Evolutionary conservation across 2,113 vertebrate genomes (phyloP).

Genomic region (Rhineura floridana): DNA sequence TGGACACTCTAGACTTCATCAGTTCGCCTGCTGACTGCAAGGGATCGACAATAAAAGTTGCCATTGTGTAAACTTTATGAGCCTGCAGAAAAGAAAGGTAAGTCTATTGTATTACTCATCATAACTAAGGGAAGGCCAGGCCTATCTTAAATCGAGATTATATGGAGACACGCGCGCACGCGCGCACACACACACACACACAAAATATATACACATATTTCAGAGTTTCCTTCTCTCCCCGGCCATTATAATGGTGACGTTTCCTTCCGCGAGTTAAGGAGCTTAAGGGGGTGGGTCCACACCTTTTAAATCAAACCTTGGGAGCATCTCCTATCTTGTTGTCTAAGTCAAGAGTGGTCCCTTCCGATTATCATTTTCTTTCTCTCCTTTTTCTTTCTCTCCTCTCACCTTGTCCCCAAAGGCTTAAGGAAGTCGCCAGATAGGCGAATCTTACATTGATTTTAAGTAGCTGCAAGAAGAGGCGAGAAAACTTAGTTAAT

Average conservation of each 20-base stretch:
- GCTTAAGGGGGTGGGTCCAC: background rate
- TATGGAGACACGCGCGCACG: background rate
- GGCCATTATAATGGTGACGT: too few species aligned
- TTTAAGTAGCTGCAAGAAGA: background rate
- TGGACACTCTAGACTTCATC: background rate
- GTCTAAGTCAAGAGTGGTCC: background rate
- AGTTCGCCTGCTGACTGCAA: background rate
- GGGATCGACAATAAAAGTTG: background rate
- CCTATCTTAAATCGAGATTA: background rate
- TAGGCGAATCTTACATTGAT: background rate
- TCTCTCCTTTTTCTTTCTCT: background rate
- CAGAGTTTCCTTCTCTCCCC: too few species aligned
- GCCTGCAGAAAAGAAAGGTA: constrained; percentile 30
- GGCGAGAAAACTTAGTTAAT: constrained; percentile 34
- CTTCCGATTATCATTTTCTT: background rate
- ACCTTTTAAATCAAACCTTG: background rate
- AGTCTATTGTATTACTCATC: constrained; percentile 15
- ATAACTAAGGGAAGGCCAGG: background rate
- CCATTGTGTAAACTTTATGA: constrained; percentile 18
- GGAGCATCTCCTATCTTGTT: background rate
- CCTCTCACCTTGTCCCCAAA: background rate
- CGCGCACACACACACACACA: too few species aligned
- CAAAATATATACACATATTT: too few species aligned
- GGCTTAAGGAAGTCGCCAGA: background rate
- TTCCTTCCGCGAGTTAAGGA: too few species aligned